Evolutionary conservation across 1,140 invertebrate genomes (phyloP), one percentile per base, ranked within the genome.

Genomic region (Vanessa atalanta): DNA sequence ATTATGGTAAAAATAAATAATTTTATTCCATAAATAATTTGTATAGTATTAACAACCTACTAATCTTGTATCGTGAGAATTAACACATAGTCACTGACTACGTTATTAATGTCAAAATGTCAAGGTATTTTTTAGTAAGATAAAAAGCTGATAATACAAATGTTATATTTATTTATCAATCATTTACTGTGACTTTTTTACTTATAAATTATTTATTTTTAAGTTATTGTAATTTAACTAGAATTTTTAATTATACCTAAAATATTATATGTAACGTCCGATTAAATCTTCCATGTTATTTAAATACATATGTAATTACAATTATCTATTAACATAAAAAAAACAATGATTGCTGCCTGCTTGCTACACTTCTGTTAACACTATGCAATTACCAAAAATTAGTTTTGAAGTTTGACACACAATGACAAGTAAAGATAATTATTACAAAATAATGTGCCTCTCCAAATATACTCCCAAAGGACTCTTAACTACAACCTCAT

Each of bases 61-160:
- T 66, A 66, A 66, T 66, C 20, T 26, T 13, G 50, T 47, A 47
- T 66, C 65, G 47, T 50, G 65, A 66, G 65, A 66, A 66, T 26
- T 8, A n/a, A 51, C 11, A 53, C 37, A 53, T 14, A 31, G 65
- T 67, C 50, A 55, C 65, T 50, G 13, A 51, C 20, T 55, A 53
- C 53, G 31, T 55, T 31, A 67, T 55, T 67, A 47, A 67, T 67
- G 65, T 31, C n/a, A 12, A 9, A 47, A 55, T 55, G 31, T 67
- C 65, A 67, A 67, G 65, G 65, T 43, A 20, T 20, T 53, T 47
- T 13, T 48, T 65, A 8, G 48, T 20, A 37, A 67, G 65, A 67
- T 67, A 53, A 67, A 67, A 51, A 53, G 51, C 65, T 67, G 65
- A 67, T 67, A 67, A 43, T 14, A 12, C 6, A 16, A 57, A 23